Base-by-base conservation (phyloP, 1,140 invertebrate species). In the Drosophila kanapiae region DNA sequence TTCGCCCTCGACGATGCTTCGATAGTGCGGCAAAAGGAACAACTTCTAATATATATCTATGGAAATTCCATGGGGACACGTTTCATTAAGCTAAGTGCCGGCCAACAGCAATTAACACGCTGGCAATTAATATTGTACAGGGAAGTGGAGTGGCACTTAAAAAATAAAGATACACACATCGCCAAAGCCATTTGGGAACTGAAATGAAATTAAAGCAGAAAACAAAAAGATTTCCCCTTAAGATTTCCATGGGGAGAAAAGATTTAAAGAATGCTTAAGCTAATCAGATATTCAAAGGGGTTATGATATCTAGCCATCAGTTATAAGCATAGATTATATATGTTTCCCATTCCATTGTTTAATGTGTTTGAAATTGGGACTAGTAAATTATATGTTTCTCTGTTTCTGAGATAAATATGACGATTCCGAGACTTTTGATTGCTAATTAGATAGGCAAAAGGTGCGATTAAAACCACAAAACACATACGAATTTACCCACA, bases 81-180 rank as follows among this genome's bases (percentile, higher is more conserved):
- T 54, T 67, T 83, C 51, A 78, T 88, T 88, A 84, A 69, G 68
- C 75, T 56, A 78, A 87, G 80, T 87, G 84, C 60, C 58, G 48
- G 47, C 42, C 62, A 40, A 75, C 64, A 51, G 71, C 76, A 82
- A 72, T 87, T 84, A 84, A 75, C 64, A 58, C 72, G 38, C 35
- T 18, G 45, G 43, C 60, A 65, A 65, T 76, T 65, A 65, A 75
- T 59, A 29, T 58, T n/a, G 14, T 16, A 71, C 68, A 49, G 59
- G 47, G 13, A 31, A 48, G 23, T 14, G 27, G 6, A 38, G 31
- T 18, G 29, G 38, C 65, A 42, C 33, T 59, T 59, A 18, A 42
- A 72, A 48, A 54, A 38, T 56, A 38, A 45, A 60, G 18, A 14
- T 37, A 67, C 31, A 53, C 48, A 18, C 31, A 45, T 27, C 23